These are phyloP conservation scores for Chloebia gouldiae DNA, from an alignment of 2,113 vertebrate genomes.

Conservation along the genomic window DNA sequence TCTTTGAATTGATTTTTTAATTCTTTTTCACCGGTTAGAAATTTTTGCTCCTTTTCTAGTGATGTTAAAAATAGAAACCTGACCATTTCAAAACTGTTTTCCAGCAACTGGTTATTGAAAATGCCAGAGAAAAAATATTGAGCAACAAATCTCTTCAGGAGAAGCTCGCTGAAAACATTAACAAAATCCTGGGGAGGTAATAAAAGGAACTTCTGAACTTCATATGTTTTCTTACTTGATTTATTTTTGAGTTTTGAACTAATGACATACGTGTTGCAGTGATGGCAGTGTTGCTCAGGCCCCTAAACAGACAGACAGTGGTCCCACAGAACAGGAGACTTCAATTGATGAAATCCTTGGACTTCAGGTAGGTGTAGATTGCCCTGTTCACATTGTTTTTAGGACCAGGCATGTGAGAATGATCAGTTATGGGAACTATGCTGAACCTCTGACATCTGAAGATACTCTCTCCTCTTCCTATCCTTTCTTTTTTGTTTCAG, in stretches of 20 bases:
- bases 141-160: slow-evolving; percentile 93
- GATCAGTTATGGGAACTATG: neutral
- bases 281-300: slow-evolving; percentile 80
- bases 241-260: slow-evolving; percentile 9
- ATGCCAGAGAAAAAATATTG: slow-evolving; percentile 95
- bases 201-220: neutral
- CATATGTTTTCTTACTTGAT: neutral
- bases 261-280: slow-evolving; percentile 68
- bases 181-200: slow-evolving; percentile 96
- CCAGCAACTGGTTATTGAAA: slow-evolving; percentile 98
- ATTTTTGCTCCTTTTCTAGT: neutral
- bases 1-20: neutral
- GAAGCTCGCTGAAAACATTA: slow-evolving; percentile 98
- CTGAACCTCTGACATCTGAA: neutral
- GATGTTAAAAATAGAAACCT: neutral
- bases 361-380: slow-evolving; percentile 82
- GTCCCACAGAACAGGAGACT: slow-evolving; percentile 83
- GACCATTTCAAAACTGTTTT: slow-evolving; percentile 57
- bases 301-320: slow-evolving; percentile 80
- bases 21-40: neutral
- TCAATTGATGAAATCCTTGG: slow-evolving; percentile 97
- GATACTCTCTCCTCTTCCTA: neutral
- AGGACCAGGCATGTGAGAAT: neutral
- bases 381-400: neutral
- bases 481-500: neutral